phyloP scores from a whole-genome alignment of 30 jellyfish, hydroid and myxozoan species.

The Aurelia coerulea region DNA sequence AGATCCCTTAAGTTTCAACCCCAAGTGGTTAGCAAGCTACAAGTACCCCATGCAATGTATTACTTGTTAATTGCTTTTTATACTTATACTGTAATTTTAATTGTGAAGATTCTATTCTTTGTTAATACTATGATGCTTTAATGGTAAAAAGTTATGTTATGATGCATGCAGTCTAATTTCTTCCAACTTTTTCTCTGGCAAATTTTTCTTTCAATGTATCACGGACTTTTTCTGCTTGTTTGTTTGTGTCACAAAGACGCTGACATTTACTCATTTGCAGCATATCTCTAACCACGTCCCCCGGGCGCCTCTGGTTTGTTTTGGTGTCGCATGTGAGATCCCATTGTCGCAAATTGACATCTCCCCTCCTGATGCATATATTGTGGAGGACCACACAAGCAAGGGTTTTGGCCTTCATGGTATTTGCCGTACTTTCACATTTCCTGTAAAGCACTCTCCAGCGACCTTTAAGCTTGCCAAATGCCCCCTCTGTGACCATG shows the following conservation, averaged over 20 bases:
- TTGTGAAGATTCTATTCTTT: too few species aligned
- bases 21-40: too few species aligned
- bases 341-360: slow-evolving; percentile 9
- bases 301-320: slow-evolving; percentile 7
- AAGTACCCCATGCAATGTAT: too few species aligned
- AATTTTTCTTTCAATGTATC: background rate
- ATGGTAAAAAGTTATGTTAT: too few species aligned
- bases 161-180: too few species aligned
- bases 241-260: background rate
- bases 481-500: slow-evolving; percentile 19
- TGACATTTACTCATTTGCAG: slow-evolving; percentile 6
- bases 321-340: slow-evolving; percentile 2
- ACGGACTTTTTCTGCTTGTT: background rate
- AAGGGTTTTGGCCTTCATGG: slow-evolving; percentile 11
- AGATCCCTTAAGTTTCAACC: too few species aligned
- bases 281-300: background rate
- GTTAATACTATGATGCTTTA: too few species aligned
- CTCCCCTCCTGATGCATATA: slow-evolving; percentile 28
- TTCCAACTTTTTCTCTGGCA: too few species aligned
- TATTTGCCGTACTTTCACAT: slow-evolving; percentile 24
- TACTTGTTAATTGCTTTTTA: too few species aligned
- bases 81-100: too few species aligned
- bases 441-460: slow-evolving; percentile 21
- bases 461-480: slow-evolving; percentile 41
- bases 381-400: slow-evolving; percentile 64